Evolutionary conservation across 2,113 vertebrate genomes (phyloP).

Genomic region (Bambusicola thoracicus): DNA sequence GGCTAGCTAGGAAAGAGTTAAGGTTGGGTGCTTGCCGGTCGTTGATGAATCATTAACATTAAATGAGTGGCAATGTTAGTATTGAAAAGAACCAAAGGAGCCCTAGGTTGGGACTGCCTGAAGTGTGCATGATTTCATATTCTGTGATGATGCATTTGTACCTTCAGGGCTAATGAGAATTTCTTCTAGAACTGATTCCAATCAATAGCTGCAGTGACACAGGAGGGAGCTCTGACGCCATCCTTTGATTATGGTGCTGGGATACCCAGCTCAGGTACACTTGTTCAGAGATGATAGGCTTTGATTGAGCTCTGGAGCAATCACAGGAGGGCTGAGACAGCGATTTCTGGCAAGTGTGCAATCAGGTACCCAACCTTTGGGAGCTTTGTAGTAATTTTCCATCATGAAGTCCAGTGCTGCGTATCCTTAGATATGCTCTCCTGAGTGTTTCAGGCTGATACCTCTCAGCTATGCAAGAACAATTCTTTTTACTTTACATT

Average conservation of each 20-base stretch:
- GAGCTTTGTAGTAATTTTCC: background rate
- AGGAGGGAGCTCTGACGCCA: background rate
- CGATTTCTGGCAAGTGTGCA: background rate
- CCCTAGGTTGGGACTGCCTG: background rate
- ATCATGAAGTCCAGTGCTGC: background rate
- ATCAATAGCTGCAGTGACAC: background rate
- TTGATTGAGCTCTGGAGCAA: background rate
- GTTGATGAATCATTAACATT: background rate
- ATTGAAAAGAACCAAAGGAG: background rate
- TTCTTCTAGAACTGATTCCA: background rate
- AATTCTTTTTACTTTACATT: background rate
- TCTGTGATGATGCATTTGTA: background rate
- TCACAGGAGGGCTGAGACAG: background rate
- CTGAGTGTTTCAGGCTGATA: background rate
- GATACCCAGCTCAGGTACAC: accelerated
- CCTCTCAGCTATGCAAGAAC: background rate
- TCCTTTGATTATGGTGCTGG: too few relatives aligned
- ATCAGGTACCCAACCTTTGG: background rate
- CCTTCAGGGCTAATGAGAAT: background rate
- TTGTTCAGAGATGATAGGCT: too few relatives aligned
- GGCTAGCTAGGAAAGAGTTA: background rate
- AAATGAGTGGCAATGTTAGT: background rate
- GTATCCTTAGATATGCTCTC: background rate
- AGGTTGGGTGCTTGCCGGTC: background rate
- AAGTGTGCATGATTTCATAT: background rate